Conservation (phyloP, 2,797 vertebrate genomes). For the Melopsittacus undulatus region DNA sequence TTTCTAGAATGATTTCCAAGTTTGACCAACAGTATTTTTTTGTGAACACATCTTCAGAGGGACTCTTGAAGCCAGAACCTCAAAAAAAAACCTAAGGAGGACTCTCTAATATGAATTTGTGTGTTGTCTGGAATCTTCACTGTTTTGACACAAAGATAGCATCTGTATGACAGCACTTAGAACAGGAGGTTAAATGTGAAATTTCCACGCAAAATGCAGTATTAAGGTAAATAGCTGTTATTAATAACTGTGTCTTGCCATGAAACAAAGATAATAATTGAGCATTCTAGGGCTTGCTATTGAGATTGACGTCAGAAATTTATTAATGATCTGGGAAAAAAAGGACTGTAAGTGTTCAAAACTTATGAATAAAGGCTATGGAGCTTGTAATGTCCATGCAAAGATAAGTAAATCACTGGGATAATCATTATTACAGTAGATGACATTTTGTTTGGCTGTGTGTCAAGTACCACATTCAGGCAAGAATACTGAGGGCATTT, state of each 20-base stretch:
- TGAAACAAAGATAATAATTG: not conserved
- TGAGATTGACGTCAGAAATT: not conserved
- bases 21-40: not conserved
- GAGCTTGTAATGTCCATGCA: not conserved
- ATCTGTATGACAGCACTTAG: not conserved
- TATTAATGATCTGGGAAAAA: conserved; percentile 29
- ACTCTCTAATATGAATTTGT: not conserved
- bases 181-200: not conserved
- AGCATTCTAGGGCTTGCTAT: not conserved
- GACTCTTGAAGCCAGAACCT: not conserved
- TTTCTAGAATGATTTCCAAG: not conserved
- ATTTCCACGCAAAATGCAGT: not conserved
- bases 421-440: not conserved
- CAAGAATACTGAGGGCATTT: not conserved
- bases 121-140: not conserved
- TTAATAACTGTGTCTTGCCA: not conserved
- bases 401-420: not conserved
- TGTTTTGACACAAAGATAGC: not conserved
- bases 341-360: conserved; percentile 18
- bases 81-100: not conserved
- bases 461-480: not conserved
- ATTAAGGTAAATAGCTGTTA: not conserved
- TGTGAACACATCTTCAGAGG: not conserved
- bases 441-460: not conserved
- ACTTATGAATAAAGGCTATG: conserved; percentile 31